Conservation (phyloP, 2,888 invertebrate species). For the Lymantria dispar region DNA sequence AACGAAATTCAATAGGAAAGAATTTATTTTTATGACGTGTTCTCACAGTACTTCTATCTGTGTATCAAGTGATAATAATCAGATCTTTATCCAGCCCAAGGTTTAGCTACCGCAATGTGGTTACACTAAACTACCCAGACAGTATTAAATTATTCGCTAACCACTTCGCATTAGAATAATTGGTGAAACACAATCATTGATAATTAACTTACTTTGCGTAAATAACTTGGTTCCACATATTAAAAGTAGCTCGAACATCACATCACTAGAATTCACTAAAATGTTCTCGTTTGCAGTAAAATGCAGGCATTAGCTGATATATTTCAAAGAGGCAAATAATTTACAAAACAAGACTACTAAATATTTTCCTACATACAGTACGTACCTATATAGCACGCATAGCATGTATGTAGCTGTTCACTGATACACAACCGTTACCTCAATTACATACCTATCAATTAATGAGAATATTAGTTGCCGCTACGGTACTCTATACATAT, state of each 20-base stretch:
- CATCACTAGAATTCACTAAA: slow-evolving; percentile 34
- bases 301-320: slow-evolving; percentile 30
- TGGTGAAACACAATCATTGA: not conserved
- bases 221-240: slow-evolving; percentile 69
- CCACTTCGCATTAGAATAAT: not conserved
- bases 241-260: slow-evolving; percentile 18
- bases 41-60: too few relatives aligned
- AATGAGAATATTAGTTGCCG: slow-evolving; percentile 7
- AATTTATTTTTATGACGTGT: too few relatives aligned
- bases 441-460: slow-evolving; percentile 25
- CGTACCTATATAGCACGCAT: slow-evolving; percentile 15
- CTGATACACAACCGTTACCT: slow-evolving; percentile 3
- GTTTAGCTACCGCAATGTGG: slow-evolving; percentile 37
- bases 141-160: not conserved
- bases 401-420: not conserved
- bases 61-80: not conserved
- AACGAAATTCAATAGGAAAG: too few relatives aligned
- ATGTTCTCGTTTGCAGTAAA: slow-evolving; percentile 38
- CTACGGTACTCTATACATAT: too few relatives aligned
- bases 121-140: slow-evolving; percentile 2
- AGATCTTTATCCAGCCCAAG: slow-evolving; percentile 18
- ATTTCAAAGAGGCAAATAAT: slow-evolving; percentile 40
- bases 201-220: slow-evolving; percentile 56
- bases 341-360: not conserved
- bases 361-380: not conserved